Conservation (phyloP, 1,140 invertebrate species). For the Caenorhabditis briggsae region DNA sequence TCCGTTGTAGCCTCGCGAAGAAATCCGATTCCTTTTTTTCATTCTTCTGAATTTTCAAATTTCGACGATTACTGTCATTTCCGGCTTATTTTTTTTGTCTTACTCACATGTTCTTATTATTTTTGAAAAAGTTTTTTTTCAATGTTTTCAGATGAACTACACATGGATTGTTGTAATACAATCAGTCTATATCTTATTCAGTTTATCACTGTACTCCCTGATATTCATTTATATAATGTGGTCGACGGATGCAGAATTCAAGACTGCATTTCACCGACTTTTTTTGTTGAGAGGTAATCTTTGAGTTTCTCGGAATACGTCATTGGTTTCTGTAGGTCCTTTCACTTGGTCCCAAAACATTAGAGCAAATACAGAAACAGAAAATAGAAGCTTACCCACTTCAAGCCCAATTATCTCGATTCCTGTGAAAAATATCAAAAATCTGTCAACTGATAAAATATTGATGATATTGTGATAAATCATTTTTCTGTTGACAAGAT, state of each 20-base stretch:
- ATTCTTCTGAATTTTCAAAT: not conserved
- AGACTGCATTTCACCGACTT: constrained; percentile 28
- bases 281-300: constrained; percentile 22
- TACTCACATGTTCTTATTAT: not conserved
- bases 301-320: not conserved
- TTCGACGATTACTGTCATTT: constrained; percentile 29
- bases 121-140: not conserved
- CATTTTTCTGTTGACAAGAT: too few species aligned
- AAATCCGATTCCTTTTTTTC: constrained; percentile 1
- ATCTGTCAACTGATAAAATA: too few species aligned
- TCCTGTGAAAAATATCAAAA: too few species aligned
- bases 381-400: not conserved
- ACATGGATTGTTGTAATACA: constrained; percentile 5
- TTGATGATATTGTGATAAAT: too few species aligned
- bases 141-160: constrained; percentile 39
- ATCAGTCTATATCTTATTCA: not conserved
- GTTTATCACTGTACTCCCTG: constrained; percentile 1
- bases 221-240: constrained; percentile 49
- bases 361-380: not conserved
- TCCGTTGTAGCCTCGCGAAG: not conserved
- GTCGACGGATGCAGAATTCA: constrained; percentile 11
- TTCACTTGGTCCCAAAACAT: not conserved
- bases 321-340: not conserved
- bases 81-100: not conserved
- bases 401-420: too few species aligned